A percentile compares a stretch with the other conserved stretches of the same genome.
Evolutionary conservation across 2,888 invertebrate genomes (phyloP).

Genomic region (Lacanobia oleracea): DNA sequence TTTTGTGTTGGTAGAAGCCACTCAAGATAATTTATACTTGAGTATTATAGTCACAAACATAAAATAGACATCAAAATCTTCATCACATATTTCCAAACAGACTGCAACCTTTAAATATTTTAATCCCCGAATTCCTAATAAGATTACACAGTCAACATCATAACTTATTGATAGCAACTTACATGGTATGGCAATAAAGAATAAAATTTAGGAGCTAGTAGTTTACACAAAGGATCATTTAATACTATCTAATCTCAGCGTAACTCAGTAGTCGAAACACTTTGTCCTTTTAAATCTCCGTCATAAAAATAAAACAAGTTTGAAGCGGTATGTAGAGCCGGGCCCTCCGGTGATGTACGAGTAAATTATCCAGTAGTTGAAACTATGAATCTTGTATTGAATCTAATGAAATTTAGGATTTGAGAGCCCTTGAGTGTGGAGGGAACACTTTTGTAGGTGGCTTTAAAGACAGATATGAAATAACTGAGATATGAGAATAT

Average conservation of each 20-base stretch:
- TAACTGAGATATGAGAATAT: neutral
- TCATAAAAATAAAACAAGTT: slow-evolving; percentile 80
- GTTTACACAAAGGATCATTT: slow-evolving; percentile 80
- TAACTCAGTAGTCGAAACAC: slow-evolving; percentile 79
- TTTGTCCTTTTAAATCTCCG: slow-evolving; percentile 79
- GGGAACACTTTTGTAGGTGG: neutral
- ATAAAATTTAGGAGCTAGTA: slow-evolving; percentile 57
- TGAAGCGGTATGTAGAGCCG: slow-evolving; percentile 47
- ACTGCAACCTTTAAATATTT: neutral
- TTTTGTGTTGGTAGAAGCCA: neutral
- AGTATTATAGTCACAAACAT: neutral
- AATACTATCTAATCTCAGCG: slow-evolving; percentile 81
- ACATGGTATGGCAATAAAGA: slow-evolving; percentile 56
- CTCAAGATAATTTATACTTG: neutral
- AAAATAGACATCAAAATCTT: slow-evolving; percentile 12
- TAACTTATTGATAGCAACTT: slow-evolving; percentile 52
- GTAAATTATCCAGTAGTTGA: slow-evolving; percentile 38
- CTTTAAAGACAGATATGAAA: neutral
- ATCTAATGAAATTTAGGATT: slow-evolving; percentile 18
- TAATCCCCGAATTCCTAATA: slow-evolving; percentile 35
- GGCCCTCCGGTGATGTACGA: slow-evolving; percentile 33
- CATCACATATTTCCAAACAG: slow-evolving; percentile 5
- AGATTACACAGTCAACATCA: slow-evolving; percentile 47
- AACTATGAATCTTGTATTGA: neutral
- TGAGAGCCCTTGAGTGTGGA: neutral